Conservation (phyloP, 2,113 vertebrate species). For the Gymnocephalus cernua region DNA sequence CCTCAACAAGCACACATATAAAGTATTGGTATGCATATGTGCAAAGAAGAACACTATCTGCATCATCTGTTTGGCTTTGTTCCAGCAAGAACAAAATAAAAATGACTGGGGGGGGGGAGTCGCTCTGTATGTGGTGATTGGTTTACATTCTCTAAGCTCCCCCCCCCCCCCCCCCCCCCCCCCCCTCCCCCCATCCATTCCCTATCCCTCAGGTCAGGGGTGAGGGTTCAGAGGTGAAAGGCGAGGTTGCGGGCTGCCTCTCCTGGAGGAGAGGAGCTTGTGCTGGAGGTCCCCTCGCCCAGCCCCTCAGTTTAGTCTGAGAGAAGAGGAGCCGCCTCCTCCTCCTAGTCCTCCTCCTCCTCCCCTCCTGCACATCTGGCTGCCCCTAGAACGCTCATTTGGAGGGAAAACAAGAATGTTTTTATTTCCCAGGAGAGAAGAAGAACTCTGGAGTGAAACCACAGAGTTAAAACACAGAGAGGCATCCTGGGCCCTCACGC, state of each 20-base stretch:
- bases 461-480: conserved; percentile 75
- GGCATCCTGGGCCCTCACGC: conserved; percentile 72
- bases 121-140: conserved; percentile 42
- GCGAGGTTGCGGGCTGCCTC: conserved; percentile 67
- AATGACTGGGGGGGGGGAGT: not conserved
- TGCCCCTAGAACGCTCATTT: conserved; percentile 79
- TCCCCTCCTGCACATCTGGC: conserved; percentile 78
- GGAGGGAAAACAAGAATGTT: conserved; percentile 84
- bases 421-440: conserved; percentile 82
- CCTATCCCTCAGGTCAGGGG: conserved; percentile 64
- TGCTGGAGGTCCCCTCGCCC: conserved; percentile 66
- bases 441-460: conserved; percentile 77
- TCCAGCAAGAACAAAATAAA: conserved; percentile 29
- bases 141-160: conserved; percentile 65
- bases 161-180: not conserved
- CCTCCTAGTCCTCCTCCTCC: conserved; percentile 43
- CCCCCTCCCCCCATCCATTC: not conserved
- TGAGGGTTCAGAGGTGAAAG: conserved; percentile 70
- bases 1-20: conserved; percentile 2
- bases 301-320: conserved; percentile 68
- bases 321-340: conserved; percentile 59
- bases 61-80: conserved; percentile 38
- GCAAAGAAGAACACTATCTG: conserved; percentile 29
- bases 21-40: conserved; percentile 24
- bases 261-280: conserved; percentile 65